Evolutionary conservation across 2,113 vertebrate genomes (phyloP).

Genomic region (Colaptes auratus): DNA sequence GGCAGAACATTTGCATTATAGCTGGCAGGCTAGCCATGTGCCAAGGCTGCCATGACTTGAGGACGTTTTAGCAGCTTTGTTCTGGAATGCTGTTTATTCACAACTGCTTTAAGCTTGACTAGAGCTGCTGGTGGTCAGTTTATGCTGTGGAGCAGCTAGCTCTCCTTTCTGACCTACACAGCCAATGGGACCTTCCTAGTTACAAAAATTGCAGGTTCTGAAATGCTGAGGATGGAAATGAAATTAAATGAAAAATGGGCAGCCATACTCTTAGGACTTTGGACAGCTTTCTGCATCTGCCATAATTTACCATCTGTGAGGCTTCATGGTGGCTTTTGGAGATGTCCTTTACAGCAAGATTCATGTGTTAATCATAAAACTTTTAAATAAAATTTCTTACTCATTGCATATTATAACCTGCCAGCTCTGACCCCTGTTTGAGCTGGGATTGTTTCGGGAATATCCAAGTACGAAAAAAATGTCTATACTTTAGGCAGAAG

Average conservation of each 20-base stretch:
- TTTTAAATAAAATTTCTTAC: background rate
- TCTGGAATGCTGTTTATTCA: background rate
- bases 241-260: background rate
- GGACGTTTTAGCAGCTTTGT: background rate
- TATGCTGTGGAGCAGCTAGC: background rate
- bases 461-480: background rate
- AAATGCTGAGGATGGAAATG: background rate
- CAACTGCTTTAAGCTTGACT: background rate
- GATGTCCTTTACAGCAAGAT: background rate
- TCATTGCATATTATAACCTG: fast-evolving
- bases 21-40: fast-evolving
- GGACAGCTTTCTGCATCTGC: background rate
- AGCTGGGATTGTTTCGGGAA: background rate
- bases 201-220: background rate
- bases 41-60: background rate
- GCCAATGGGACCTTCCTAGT: background rate
- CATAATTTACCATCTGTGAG: background rate
- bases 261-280: background rate
- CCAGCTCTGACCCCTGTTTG: background rate
- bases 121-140: background rate
- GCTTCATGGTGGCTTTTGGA: background rate
- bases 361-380: background rate
- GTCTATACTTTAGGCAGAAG: background rate
- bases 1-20: fast-evolving
- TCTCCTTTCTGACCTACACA: background rate